Conservation (phyloP, 2,888 invertebrate genomes). For the Strigamia crassipes region DNA sequence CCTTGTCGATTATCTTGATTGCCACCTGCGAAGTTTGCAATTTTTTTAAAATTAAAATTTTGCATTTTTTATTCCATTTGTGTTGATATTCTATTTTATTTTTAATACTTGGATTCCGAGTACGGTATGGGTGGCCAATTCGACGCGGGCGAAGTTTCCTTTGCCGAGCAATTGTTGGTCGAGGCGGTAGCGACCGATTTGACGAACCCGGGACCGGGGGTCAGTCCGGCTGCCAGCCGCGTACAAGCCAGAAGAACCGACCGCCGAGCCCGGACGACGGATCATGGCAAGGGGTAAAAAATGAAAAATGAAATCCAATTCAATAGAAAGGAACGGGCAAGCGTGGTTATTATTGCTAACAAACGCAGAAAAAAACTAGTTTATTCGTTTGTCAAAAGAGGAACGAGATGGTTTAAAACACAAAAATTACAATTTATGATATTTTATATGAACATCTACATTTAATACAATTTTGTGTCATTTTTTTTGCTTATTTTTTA, state of each 20-base stretch:
- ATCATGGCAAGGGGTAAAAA: background rate
- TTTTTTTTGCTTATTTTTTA: too few relatives aligned
- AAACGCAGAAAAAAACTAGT: too few relatives aligned
- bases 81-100: slow-evolving; percentile 51
- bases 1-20: slow-evolving; percentile 74
- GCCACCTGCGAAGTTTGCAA: slow-evolving; percentile 63
- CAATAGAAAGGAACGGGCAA: background rate
- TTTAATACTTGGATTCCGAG: slow-evolving; percentile 74
- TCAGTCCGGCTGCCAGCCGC: background rate
- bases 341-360: background rate
- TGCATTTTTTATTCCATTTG: background rate
- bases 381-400: too few relatives aligned
- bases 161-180: slow-evolving; percentile 72
- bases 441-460: too few relatives aligned
- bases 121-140: slow-evolving; percentile 72
- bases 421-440: too few relatives aligned
- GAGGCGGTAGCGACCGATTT: slow-evolving; percentile 75
- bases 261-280: slow-evolving; percentile 18
- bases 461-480: too few relatives aligned
- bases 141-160: slow-evolving; percentile 76
- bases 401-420: too few relatives aligned
- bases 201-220: slow-evolving; percentile 22
- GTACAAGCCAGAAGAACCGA: background rate
- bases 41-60: background rate
- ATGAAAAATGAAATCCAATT: background rate